These are phyloP conservation scores for Eudasyphora cyanicolor DNA, from an alignment of 2,888 invertebrate genomes.

Conservation along the genomic window DNA sequence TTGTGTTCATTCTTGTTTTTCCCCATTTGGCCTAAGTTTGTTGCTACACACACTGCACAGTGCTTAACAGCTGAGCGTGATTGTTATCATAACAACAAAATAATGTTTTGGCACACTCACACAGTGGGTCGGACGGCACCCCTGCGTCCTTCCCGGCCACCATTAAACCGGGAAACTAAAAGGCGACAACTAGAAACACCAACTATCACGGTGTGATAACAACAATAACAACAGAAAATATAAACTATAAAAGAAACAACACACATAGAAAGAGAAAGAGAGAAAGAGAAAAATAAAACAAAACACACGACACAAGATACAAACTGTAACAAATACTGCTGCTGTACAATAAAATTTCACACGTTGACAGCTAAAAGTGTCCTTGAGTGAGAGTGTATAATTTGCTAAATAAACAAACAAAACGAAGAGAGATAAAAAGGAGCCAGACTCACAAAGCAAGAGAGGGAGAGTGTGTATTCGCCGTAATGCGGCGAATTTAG, in stretches of 20 bases:
- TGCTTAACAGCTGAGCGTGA: slow-evolving; percentile 51
- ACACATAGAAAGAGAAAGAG: slow-evolving; percentile 66
- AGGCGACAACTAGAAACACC: not conserved
- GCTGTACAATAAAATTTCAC: slow-evolving; percentile 60
- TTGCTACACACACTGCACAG: slow-evolving; percentile 21
- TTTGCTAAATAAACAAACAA: slow-evolving; percentile 64
- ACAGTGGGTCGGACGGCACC: too few relatives aligned
- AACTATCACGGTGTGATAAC: not conserved
- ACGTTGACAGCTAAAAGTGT: slow-evolving; percentile 70
- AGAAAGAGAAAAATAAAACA: slow-evolving; percentile 48
- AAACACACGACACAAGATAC: slow-evolving; percentile 63
- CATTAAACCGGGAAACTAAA: not conserved
- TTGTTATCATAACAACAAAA: slow-evolving; percentile 45
- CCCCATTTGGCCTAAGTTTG: slow-evolving; percentile 13
- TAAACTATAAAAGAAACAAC: slow-evolving; percentile 38
- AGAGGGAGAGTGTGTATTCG: slow-evolving; percentile 69
- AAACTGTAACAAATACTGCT: slow-evolving; percentile 60
- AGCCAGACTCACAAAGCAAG: slow-evolving; percentile 6
- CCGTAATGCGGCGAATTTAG: slow-evolving; percentile 54
- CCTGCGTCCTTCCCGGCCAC: too few relatives aligned
- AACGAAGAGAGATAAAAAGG: slow-evolving; percentile 14
- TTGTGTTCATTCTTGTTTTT: slow-evolving; percentile 12
- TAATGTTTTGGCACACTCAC: slow-evolving; percentile 7
- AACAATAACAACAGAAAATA: slow-evolving; percentile 16
- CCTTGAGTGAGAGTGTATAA: slow-evolving; percentile 74